These are phyloP conservation scores for Sebastes oblongus DNA, from an alignment of 2,797 vertebrate species.

Conservation along the genomic window DNA sequence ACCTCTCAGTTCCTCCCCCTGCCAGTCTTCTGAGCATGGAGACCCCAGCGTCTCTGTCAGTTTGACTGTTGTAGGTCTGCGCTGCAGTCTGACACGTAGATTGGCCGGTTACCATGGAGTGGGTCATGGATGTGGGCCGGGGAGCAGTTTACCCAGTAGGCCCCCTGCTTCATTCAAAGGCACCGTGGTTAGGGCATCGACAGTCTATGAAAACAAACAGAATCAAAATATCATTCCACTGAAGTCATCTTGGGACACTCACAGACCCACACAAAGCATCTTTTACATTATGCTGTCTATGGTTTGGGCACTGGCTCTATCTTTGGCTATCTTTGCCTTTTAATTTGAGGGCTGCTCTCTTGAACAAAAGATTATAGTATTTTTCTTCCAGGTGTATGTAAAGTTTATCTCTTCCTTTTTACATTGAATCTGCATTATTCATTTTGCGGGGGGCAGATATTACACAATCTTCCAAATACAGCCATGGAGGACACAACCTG, in stretches of 20 bases:
- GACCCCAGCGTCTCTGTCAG: constrained; percentile 47
- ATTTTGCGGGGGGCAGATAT: not conserved
- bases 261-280: not conserved
- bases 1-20: constrained; percentile 17
- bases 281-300: not conserved
- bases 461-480: no score
- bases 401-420: not conserved
- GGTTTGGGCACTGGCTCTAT: not conserved
- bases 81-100: constrained; percentile 50
- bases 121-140: constrained; percentile 61
- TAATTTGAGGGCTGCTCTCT: not conserved
- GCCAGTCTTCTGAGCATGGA: constrained; percentile 12
- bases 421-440: not conserved
- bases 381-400: not conserved
- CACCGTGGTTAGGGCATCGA: constrained; percentile 19
- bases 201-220: constrained; percentile 31
- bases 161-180: constrained; percentile 53
- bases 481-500: no score
- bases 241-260: not conserved
- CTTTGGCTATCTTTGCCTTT: not conserved
- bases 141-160: constrained; percentile 55
- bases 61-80: constrained; percentile 49
- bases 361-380: not conserved
- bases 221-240: constrained; percentile 21
- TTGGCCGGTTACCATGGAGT: constrained; percentile 71